Evolutionary conservation across 92 coral and sea anemone species (phyloP).

Genomic region (Heliopora coerulea): DNA sequence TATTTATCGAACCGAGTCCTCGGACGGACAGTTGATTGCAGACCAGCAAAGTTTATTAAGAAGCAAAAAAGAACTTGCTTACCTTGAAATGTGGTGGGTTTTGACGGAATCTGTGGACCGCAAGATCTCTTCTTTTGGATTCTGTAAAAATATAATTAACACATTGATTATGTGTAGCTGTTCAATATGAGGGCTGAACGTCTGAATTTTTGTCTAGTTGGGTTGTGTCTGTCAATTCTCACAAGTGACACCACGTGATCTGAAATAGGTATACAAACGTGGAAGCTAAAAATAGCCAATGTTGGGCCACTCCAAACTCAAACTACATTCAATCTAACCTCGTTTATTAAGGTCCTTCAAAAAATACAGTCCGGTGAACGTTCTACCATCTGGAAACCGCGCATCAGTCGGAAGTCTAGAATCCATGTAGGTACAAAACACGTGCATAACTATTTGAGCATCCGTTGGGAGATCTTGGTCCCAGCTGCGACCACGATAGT

Average conservation of each 20-base stretch:
- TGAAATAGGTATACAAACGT: too few relatives aligned
- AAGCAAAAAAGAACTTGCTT: neutral
- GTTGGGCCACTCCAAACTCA: too few relatives aligned
- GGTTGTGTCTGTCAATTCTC: too few relatives aligned
- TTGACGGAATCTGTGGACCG: slow-evolving; percentile 83
- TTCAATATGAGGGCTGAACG: too few relatives aligned
- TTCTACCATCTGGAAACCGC: slow-evolving; percentile 89
- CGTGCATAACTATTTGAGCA: slow-evolving; percentile 78
- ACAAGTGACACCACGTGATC: too few relatives aligned
- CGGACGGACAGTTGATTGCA: too few relatives aligned
- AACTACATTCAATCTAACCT: too few relatives aligned
- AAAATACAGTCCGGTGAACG: slow-evolving; percentile 88
- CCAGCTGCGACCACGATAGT: slow-evolving; percentile 90
- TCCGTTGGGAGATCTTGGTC: slow-evolving; percentile 85
- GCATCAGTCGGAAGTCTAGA: slow-evolving; percentile 94
- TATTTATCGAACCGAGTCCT: too few relatives aligned
- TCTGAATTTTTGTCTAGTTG: neutral
- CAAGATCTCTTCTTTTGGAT: slow-evolving; percentile 83
- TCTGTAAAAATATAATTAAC: slow-evolving; percentile 60
- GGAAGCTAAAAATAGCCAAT: too few relatives aligned
- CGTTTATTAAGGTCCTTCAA: slow-evolving; percentile 96
- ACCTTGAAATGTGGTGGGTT: slow-evolving; percentile 98
- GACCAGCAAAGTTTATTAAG: too few relatives aligned
- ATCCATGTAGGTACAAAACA: slow-evolving; percentile 99
- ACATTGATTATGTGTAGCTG: too few relatives aligned